Evolutionary conservation across 1,140 invertebrate species (phyloP).

Genomic region (Drosophila hydei): DNA sequence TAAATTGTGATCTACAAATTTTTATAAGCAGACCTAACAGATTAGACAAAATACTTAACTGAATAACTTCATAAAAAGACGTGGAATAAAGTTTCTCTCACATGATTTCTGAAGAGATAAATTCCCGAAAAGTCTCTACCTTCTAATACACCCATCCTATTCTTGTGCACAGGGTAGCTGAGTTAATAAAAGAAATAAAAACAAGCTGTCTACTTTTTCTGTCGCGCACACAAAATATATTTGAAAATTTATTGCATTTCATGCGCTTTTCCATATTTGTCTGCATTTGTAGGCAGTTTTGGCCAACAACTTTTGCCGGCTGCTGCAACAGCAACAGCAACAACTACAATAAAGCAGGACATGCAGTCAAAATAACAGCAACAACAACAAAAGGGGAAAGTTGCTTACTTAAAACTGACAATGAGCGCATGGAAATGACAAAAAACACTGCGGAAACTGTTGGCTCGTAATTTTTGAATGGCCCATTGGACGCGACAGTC

Average conservation of each 20-base stretch:
- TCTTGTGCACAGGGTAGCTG: neutral
- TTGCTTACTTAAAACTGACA: conserved; percentile 81
- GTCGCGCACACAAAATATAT: conserved; percentile 69
- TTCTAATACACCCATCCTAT: no score
- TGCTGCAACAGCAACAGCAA: conserved; percentile 33
- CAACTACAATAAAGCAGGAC: conserved; percentile 29
- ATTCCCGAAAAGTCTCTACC: no score
- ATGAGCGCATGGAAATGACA: conserved; percentile 81
- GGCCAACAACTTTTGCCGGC: conserved; percentile 69
- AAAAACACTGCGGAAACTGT: conserved; percentile 81
- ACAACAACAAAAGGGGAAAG: conserved; percentile 45
- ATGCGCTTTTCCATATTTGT: conserved; percentile 78
- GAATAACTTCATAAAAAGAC: neutral
- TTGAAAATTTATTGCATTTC: conserved; percentile 82
- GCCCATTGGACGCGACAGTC: conserved; percentile 74
- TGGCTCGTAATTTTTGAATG: conserved; percentile 81
- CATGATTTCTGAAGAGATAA: no score
- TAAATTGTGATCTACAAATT: no score
- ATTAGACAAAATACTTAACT: neutral
- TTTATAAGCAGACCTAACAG: no score
- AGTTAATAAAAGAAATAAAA: conserved; percentile 33
- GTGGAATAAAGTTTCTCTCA: no score
- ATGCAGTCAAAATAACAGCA: conserved; percentile 20
- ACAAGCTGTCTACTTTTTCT: conserved; percentile 5
- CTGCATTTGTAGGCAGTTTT: conserved; percentile 77